Conservation (phyloP, 2,797 vertebrate genomes). For the Antrozous pallidus region DNA sequence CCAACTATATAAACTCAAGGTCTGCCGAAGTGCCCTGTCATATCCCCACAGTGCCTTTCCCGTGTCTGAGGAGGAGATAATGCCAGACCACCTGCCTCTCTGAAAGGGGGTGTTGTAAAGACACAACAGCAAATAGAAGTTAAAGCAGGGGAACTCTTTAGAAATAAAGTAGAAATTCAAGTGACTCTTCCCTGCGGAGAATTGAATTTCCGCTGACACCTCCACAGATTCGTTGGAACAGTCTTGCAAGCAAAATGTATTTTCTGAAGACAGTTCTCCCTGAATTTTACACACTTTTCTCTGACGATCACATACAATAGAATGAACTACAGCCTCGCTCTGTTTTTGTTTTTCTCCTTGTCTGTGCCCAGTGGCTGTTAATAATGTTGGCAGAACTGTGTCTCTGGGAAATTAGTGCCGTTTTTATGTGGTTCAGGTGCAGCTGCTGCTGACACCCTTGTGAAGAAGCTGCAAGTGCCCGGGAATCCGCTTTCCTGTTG, state of each 20-base stretch:
- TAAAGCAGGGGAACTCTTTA: neutral
- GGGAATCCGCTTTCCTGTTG: neutral
- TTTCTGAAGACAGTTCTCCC: slow-evolving; percentile 19
- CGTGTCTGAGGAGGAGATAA: neutral
- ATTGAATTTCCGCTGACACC: slow-evolving; percentile 47
- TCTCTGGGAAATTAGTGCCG: neutral
- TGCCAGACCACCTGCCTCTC: neutral
- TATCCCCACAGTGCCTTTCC: neutral
- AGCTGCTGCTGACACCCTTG: neutral
- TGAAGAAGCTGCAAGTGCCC: neutral
- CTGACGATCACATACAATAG: neutral
- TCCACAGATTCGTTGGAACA: neutral
- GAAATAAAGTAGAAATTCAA: slow-evolving; percentile 32
- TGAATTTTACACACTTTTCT: slow-evolving; percentile 15
- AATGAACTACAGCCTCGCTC: neutral
- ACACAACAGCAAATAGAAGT: neutral
- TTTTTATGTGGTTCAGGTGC: neutral
- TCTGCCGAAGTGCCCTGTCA: neutral
- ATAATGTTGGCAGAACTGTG: neutral
- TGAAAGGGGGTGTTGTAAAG: neutral
- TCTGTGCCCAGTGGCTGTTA: neutral
- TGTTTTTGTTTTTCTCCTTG: slow-evolving; percentile 23
- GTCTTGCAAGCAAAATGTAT: slow-evolving; percentile 38
- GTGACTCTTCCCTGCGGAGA: slow-evolving; percentile 38
- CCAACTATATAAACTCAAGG: neutral